Evolutionary conservation across 1,140 invertebrate genomes (phyloP).

Genomic region (Pseudomyrmex gracilis): DNA sequence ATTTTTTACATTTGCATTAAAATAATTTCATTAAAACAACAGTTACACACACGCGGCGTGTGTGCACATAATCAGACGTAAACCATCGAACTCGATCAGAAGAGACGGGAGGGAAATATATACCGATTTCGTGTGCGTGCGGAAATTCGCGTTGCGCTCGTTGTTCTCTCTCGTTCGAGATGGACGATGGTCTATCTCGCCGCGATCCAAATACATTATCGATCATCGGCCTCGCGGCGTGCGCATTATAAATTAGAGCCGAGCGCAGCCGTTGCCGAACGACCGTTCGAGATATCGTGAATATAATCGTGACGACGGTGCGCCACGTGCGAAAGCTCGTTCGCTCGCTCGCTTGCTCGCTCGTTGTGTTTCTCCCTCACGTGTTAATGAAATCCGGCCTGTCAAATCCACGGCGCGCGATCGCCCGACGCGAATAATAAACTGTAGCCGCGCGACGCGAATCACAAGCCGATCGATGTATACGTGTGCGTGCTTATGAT

Average conservation of each 20-base stretch:
- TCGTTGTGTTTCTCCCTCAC: background rate
- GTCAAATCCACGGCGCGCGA: constrained; percentile 58
- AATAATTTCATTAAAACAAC: constrained; percentile 31
- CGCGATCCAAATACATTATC: constrained; percentile 43
- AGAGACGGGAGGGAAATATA: background rate
- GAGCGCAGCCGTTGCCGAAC: background rate
- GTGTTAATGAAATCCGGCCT: constrained; percentile 71
- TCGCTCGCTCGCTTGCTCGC: background rate
- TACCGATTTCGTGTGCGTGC: background rate
- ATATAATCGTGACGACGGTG: background rate
- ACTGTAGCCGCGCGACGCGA: constrained; percentile 43
- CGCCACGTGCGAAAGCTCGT: constrained; percentile 29
- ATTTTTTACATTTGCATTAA: no score
- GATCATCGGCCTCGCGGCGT: constrained; percentile 35
- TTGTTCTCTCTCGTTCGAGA: background rate
- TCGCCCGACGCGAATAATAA: constrained; percentile 62
- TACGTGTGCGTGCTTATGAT: constrained; percentile 66
- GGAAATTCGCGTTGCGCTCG: constrained; percentile 8
- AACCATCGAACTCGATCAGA: background rate
- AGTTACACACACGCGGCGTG: constrained; percentile 1
- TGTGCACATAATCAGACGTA: constrained; percentile 14
- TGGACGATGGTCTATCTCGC: background rate
- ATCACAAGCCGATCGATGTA: constrained; percentile 28
- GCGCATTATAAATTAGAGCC: constrained; percentile 53
- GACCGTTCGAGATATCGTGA: constrained; percentile 11